These are phyloP conservation scores for Zaprionus capensis DNA, from an alignment of 1,140 invertebrate species.

Conservation along the genomic window DNA sequence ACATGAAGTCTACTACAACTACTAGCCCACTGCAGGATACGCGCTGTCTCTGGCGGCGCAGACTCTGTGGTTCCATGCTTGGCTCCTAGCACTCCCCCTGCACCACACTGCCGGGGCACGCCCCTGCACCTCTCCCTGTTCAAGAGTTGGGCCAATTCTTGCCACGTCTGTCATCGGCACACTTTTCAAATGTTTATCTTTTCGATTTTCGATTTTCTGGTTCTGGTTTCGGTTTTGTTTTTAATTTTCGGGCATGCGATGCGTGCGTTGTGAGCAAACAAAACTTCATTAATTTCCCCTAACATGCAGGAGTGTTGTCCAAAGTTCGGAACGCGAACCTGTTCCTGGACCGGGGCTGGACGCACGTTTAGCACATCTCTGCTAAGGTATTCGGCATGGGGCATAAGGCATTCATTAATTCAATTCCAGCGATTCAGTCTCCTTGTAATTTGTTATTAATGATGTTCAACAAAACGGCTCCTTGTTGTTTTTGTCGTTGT, in stretches of 20 bases:
- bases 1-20: constrained; percentile 56
- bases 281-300: constrained; percentile 73
- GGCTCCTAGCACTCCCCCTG: not conserved
- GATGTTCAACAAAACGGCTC: constrained; percentile 83
- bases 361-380: constrained; percentile 76
- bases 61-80: constrained; percentile 61
- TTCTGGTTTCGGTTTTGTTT: constrained; percentile 36
- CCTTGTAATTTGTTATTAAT: constrained; percentile 83
- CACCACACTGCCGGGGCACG: not conserved
- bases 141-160: constrained; percentile 10
- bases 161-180: constrained; percentile 60
- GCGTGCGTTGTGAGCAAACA: constrained; percentile 26
- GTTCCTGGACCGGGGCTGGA: constrained; percentile 59
- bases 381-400: constrained; percentile 52
- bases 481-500: constrained; percentile 36
- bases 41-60: constrained; percentile 55
- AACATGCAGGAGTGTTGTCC: constrained; percentile 29
- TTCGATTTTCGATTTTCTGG: constrained; percentile 50
- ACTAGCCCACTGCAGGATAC: constrained; percentile 49
- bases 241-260: constrained; percentile 52
- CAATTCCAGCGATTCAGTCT: constrained; percentile 66
- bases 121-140: constrained; percentile 7
- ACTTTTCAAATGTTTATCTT: constrained; percentile 77
- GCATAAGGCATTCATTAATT: constrained; percentile 76
- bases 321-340: constrained; percentile 6